Evolutionary conservation across 2,797 vertebrate species (phyloP).

Genomic region (Nyctalus aviator): DNA sequence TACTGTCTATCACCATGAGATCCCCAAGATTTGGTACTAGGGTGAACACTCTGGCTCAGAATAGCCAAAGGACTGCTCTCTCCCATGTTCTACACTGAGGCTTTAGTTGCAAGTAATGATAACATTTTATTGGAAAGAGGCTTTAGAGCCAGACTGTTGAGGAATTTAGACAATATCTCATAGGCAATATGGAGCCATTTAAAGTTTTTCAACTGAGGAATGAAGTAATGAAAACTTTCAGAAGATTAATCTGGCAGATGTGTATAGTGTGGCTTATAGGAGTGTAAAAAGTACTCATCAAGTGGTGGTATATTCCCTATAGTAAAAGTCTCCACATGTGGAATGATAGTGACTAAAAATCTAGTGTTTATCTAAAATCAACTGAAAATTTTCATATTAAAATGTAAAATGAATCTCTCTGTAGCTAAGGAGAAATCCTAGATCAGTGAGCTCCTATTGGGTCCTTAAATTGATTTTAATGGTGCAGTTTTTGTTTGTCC

Average conservation of each 20-base stretch:
- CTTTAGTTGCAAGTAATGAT: neutral
- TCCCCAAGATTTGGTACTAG: neutral
- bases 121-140: slow-evolving; percentile 56
- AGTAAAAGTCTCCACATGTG: neutral
- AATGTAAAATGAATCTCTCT: neutral
- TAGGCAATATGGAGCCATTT: slow-evolving; percentile 56
- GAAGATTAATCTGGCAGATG: slow-evolving; percentile 17
- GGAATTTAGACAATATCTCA: slow-evolving; percentile 56
- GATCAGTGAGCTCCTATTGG: neutral
- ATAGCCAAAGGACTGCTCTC: neutral
- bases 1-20: neutral
- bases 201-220: slow-evolving; percentile 50
- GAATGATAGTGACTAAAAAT: neutral
- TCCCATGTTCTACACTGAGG: neutral
- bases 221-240: slow-evolving; percentile 54
- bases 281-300: neutral
- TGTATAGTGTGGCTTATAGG: neutral
- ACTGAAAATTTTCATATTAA: slow-evolving; percentile 12
- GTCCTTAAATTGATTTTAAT: neutral
- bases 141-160: slow-evolving; percentile 24
- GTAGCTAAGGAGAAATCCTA: neutral
- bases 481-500: neutral
- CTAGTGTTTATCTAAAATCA: slow-evolving; percentile 25
- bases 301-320: neutral
- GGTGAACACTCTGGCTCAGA: neutral